phyloP scores from a whole-genome alignment of 30 jellyfish, hydroid and myxozoan genomes.

The Catostylus mosaicus region DNA sequence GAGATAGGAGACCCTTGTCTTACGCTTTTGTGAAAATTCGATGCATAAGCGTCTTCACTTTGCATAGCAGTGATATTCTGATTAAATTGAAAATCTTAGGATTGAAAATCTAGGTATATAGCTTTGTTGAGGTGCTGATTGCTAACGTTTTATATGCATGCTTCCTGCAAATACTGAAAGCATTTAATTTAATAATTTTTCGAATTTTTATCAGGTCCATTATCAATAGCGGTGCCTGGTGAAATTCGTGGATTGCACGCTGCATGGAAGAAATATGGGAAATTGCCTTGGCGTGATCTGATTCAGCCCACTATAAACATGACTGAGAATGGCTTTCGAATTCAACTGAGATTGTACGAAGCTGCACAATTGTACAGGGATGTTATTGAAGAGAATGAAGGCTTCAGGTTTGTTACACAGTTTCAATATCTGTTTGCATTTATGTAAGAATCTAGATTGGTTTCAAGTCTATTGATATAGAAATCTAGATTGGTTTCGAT shows the following conservation, averaged over 20 bases:
- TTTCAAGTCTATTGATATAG: no score
- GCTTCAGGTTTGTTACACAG: constrained; percentile 75
- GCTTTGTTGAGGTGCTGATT: no score
- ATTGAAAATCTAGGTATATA: no score
- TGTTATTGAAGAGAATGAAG: constrained; percentile 75
- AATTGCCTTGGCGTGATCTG: constrained; percentile 82
- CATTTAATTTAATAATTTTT: not conserved
- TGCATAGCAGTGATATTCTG: no score
- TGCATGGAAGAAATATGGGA: constrained; percentile 88
- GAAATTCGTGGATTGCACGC: constrained; percentile 85
- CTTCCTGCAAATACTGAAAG: no score
- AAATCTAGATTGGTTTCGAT: not conserved
- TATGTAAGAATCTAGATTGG: not conserved
- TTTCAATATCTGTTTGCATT: not conserved
- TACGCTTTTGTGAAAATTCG: no score
- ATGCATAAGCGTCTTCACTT: no score
- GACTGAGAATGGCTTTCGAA: constrained; percentile 76
- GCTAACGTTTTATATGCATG: no score
- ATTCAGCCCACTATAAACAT: constrained; percentile 81
- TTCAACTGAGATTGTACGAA: constrained; percentile 70
- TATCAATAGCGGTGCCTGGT: constrained; percentile 91
- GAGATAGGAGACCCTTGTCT: no score
- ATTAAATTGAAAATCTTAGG: no score
- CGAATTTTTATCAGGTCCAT: constrained; percentile 48
- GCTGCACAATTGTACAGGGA: constrained; percentile 70